Evolutionary conservation across 2,797 vertebrate species (phyloP).

Genomic region (Pterois miles): DNA sequence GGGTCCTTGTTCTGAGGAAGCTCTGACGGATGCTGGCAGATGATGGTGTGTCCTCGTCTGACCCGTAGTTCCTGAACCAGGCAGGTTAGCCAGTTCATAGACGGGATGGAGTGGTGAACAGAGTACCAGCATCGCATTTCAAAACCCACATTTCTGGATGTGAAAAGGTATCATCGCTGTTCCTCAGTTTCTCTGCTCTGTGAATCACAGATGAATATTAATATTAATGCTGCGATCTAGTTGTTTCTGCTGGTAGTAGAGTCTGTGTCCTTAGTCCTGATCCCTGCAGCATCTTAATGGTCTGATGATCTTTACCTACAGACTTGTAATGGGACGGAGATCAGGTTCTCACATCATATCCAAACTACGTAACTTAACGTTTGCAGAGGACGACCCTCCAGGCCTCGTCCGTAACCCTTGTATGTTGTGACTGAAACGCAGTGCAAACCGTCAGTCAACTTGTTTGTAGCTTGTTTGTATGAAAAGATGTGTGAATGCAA

Average conservation of each 20-base stretch:
- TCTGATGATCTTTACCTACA: not conserved
- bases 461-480: no score
- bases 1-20: constrained; percentile 43
- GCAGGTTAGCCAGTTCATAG: constrained; percentile 43
- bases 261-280: constrained; percentile 20
- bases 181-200: constrained; percentile 40
- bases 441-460: not conserved
- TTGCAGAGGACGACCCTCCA: not conserved
- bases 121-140: constrained; percentile 21
- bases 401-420: not conserved
- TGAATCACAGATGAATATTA: constrained; percentile 46
- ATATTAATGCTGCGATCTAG: constrained; percentile 28
- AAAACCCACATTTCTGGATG: constrained; percentile 16
- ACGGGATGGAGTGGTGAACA: not conserved
- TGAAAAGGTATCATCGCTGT: constrained; percentile 12
- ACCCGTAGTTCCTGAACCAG: constrained; percentile 50
- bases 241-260: constrained; percentile 24
- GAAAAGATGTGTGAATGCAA: no score
- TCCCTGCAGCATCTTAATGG: constrained; percentile 1
- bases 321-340: not conserved
- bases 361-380: no score
- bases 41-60: constrained; percentile 57
- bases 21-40: constrained; percentile 30
- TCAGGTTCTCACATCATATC: no score
- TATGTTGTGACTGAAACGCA: not conserved